Percentiles rank a stretch among this genome's conserved stretches.
These are phyloP conservation scores for Sprattus sprattus DNA, from an alignment of 2,113 vertebrate genomes.

Conservation along the genomic window DNA sequence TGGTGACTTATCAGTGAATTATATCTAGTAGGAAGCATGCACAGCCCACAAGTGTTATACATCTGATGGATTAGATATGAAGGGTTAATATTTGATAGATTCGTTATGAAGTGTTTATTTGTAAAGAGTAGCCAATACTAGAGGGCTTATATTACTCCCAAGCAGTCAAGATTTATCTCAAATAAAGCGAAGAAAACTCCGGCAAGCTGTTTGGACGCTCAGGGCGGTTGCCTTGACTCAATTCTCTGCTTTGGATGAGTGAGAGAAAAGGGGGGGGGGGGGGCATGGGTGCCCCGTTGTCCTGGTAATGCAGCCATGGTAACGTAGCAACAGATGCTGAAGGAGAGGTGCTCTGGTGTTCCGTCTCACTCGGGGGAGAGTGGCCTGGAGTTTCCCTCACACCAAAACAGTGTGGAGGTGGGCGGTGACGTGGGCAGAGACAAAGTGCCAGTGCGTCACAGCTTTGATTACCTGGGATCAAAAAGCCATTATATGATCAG, in stretches of 20 bases:
- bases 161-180: not conserved
- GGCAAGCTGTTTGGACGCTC: not conserved
- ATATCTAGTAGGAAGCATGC: not conserved
- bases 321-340: constrained; percentile 68
- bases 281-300: constrained; percentile 55
- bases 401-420: constrained; percentile 61
- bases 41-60: not conserved
- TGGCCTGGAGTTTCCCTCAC: constrained; percentile 62
- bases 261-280: constrained; percentile 43
- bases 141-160: not conserved
- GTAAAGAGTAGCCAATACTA: not conserved
- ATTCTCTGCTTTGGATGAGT: constrained; percentile 40
- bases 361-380: constrained; percentile 11
- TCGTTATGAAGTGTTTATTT: not conserved
- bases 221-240: constrained; percentile 23
- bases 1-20: not conserved
- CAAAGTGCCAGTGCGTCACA: constrained; percentile 54
- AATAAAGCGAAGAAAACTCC: not conserved
- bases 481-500: constrained; percentile 43
- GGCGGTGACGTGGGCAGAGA: constrained; percentile 55
- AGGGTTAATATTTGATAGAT: not conserved
- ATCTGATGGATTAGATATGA: not conserved
- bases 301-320: constrained; percentile 65
- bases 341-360: constrained; percentile 55
- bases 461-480: constrained; percentile 53